Percentiles rank a stretch among this genome's conserved stretches.
phyloP scores from a whole-genome alignment of 2,888 invertebrate species.

The Cryptocephalus primarius region DNA sequence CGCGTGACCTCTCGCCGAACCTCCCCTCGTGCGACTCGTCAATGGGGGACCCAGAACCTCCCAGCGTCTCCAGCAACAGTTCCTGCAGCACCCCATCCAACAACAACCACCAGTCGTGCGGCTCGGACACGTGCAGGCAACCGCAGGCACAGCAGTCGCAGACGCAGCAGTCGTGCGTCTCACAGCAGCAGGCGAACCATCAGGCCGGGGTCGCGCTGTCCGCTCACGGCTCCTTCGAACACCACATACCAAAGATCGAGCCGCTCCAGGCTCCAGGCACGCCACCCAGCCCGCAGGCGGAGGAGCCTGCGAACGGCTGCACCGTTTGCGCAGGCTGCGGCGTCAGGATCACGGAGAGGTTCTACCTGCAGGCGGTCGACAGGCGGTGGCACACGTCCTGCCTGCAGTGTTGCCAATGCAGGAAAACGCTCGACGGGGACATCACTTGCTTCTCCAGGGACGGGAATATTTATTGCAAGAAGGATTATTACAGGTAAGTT shows the following conservation, averaged over 20 bases:
- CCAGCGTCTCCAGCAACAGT: conserved; percentile 44
- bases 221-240: conserved; percentile 36
- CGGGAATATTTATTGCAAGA: conserved; percentile 91
- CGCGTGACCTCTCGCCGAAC: conserved; percentile 62
- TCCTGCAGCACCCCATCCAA: conserved; percentile 47
- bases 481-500: conserved; percentile 83
- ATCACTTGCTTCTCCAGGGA: conserved; percentile 87
- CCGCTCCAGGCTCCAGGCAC: conserved; percentile 41
- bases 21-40: conserved; percentile 51
- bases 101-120: conserved; percentile 43
- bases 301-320: conserved; percentile 22
- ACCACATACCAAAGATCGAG: conserved; percentile 44
- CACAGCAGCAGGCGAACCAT: conserved; percentile 23
- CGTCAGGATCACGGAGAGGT: conserved; percentile 73
- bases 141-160: conserved; percentile 23
- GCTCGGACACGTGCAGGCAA: conserved; percentile 33
- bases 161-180: conserved; percentile 9
- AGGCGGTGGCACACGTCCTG: conserved; percentile 89
- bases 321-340: conserved; percentile 82
- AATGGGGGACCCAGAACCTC: conserved; percentile 48
- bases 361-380: conserved; percentile 84
- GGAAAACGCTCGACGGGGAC: conserved; percentile 80
- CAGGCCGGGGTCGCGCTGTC: conserved; percentile 7
- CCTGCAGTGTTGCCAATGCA: conserved; percentile 83
- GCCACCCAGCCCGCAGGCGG: conserved; percentile 36